Base-by-base conservation (phyloP, 2,888 invertebrate species). In the Ophion slaviceki region DNA sequence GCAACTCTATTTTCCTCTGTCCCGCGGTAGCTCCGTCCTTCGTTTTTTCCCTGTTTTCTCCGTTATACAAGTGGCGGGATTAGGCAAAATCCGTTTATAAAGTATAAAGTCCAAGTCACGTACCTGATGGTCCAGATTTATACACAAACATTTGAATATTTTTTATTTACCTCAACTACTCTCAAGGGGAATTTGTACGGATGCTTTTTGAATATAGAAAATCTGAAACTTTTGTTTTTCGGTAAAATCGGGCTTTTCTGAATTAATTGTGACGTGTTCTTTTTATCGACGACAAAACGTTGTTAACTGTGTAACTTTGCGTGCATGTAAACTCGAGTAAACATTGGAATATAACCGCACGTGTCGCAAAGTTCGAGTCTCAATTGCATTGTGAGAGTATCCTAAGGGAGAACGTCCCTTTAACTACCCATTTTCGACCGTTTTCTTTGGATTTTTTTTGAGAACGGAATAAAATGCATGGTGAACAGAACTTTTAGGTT, bases 71-170 rank as follows among this genome's bases (percentile, higher is more conserved):
- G 81, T 45, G 6, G 57, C 40, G 71, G 82, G 84, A 84, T 82
- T 86, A 82, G 84, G 75, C 79, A 82, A 85, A 84, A 70, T 86
- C 76, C 72, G 80, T 81, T 82, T 66, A 80, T 84, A 82, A 81
- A 85, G 68, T 78, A 81, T 68, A 78, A 81, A 85, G 61, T 81
- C 57, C 72, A 72, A 76, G 53, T 70, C 70, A 64, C 72, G 67
- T 72, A 77, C 66, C 76, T 53, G 75, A 62, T 68, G 71, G 64
- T 62, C 71, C 66, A 61, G 79, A 61, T 28, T 68, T 70, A 77
- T 32, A 68, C 77, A 32, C 53, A 53, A 64, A 53, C 32, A 71
- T 57, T 64, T 64, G 24, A 59, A 10, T 57, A 57, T 64, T n/a
- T 53, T 64, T 78, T 66, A 45, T n/a, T 53, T 64, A 32, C 66